A percentile compares a stretch with the other conserved stretches of the same genome.
Evolutionary conservation across 2,113 vertebrate genomes (phyloP).

Genomic region (Tenrec ecaudatus): DNA sequence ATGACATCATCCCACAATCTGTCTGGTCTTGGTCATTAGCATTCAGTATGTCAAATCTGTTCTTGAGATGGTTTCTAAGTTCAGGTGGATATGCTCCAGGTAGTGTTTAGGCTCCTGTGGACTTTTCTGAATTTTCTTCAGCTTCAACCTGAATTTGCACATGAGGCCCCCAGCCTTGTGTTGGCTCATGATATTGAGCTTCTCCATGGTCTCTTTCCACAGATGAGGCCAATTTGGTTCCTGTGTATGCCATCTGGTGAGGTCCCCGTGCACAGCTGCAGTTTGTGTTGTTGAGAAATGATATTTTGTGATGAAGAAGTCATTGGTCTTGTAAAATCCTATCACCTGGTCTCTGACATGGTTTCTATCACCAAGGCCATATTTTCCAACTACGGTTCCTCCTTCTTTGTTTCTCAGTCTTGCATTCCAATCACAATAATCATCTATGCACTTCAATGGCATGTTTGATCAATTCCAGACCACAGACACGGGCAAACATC

Average conservation of each 20-base stretch:
- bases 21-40: not conserved
- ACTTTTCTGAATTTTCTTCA: not conserved
- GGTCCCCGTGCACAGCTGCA: not conserved
- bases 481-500: not conserved
- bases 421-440: not conserved
- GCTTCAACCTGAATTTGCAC: not conserved
- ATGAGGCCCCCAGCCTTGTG: not conserved
- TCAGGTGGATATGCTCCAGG: not conserved
- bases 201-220: not conserved
- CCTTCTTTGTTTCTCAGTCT: no score
- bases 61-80: not conserved
- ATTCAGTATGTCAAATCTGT: not conserved
- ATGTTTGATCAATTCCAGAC: not conserved
- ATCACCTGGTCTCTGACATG: not conserved
- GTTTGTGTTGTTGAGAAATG: not conserved
- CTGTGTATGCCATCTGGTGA: not conserved
- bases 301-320: not conserved
- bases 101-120: not conserved
- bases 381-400: not conserved
- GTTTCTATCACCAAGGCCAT: not conserved
- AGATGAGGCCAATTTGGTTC: not conserved
- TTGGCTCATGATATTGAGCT: not conserved
- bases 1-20: not conserved
- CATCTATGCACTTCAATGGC: not conserved
- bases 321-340: not conserved